These are phyloP conservation scores for Conistra vaccinii DNA, from an alignment of 2,888 invertebrate genomes.

Conservation along the genomic window DNA sequence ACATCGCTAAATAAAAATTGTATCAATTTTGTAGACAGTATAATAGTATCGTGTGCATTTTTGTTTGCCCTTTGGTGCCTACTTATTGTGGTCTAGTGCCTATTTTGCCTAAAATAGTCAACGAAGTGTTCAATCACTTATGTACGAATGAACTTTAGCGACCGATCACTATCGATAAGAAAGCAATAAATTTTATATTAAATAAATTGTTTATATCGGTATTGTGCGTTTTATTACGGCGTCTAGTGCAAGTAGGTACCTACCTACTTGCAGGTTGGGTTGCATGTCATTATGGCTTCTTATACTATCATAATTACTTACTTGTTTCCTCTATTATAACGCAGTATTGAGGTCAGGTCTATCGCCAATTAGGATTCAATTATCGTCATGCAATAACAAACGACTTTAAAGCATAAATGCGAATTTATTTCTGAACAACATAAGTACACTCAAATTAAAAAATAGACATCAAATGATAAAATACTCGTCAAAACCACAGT, in stretches of 20 bases:
- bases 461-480: slow-evolving; percentile 63
- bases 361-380: slow-evolving; percentile 11
- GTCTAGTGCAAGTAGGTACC: neutral
- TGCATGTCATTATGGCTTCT: slow-evolving; percentile 16
- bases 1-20: neutral
- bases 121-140: slow-evolving; percentile 69
- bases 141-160: slow-evolving; percentile 43
- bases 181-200: slow-evolving; percentile 74
- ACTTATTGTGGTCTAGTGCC: slow-evolving; percentile 65
- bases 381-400: slow-evolving; percentile 39
- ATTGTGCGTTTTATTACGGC: slow-evolving; percentile 37
- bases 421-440: slow-evolving; percentile 60
- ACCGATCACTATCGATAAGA: slow-evolving; percentile 57
- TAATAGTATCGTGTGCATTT: slow-evolving; percentile 16
- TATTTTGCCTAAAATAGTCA: slow-evolving; percentile 67
- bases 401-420: slow-evolving; percentile 59
- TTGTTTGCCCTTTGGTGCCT: slow-evolving; percentile 60
- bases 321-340: neutral
- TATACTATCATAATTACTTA: slow-evolving; percentile 28
- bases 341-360: slow-evolving; percentile 27
- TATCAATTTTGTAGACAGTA: slow-evolving; percentile 14
- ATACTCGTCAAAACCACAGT: slow-evolving; percentile 65
- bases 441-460: slow-evolving; percentile 64
- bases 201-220: slow-evolving; percentile 60
- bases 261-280: slow-evolving; percentile 16